phyloP scores from a whole-genome alignment of 2,888 invertebrate species.

The Liodrosophila aerea region DNA sequence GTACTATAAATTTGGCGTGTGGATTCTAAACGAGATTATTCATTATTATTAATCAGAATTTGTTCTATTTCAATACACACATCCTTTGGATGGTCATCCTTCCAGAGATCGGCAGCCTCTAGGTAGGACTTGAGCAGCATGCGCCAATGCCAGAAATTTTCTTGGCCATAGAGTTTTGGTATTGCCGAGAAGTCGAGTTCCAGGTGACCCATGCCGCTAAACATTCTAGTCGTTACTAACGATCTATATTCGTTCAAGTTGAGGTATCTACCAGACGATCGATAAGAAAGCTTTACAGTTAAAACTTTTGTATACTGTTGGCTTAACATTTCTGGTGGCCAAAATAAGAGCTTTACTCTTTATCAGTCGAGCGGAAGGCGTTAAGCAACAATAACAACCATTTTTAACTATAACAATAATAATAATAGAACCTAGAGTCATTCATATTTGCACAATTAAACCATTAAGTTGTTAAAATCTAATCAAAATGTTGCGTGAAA shows the following conservation, averaged over 20 bases:
- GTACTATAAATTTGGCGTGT: conserved; percentile 55
- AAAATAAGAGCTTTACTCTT: conserved; percentile 10
- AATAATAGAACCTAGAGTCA: conserved; percentile 11
- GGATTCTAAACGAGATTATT: conserved; percentile 34
- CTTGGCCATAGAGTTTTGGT: conserved; percentile 54
- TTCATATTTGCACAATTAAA: conserved; percentile 53
- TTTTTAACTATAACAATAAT: conserved; percentile 8
- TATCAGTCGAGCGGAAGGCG: conserved; percentile 62
- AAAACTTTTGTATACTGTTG: conserved; percentile 21
- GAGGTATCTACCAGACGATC: background rate
- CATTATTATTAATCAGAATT: background rate
- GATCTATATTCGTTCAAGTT: background rate
- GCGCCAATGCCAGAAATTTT: conserved; percentile 61
- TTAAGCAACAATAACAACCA: conserved; percentile 33
- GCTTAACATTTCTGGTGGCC: conserved; percentile 26
- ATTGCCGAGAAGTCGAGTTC: conserved; percentile 58
- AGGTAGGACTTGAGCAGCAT: conserved; percentile 51
- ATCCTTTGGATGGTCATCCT: conserved; percentile 55
- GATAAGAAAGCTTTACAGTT: conserved; percentile 15
- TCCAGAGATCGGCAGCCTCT: conserved; percentile 59
- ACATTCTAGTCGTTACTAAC: conserved; percentile 24
- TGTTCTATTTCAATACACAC: too few species aligned
- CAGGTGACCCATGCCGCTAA: conserved; percentile 41
- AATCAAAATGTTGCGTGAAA: conserved; percentile 51
- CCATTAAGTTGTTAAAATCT: conserved; percentile 78